Base-by-base conservation (phyloP, 2,797 vertebrate genomes). In the Apogon talboti region DNA sequence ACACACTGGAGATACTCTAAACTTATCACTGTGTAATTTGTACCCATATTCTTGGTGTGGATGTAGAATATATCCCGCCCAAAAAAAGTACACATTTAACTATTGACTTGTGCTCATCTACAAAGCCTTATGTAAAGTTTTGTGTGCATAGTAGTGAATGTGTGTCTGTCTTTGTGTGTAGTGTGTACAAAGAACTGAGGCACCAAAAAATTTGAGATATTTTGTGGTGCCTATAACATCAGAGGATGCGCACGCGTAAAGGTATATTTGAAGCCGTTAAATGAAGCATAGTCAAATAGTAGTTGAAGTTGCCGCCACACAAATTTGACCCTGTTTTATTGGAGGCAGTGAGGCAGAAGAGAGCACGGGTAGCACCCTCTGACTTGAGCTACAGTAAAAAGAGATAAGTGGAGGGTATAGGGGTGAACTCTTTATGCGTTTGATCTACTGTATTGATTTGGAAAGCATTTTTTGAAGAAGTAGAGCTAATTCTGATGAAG, bases 241-340 rank as follows among this genome's bases (percentile, higher is more conserved):
- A 80, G 78, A 87, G 86, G 84, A 86, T 87, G 57, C 72, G 76
- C 53, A 8, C 72, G 78, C 60, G 77, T 91, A 93, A 91, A 93
- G 91, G 82, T 92, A 77, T 90, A 93, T 93, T 94, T 69, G 37
- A 92, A 93, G 90, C 82, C 46, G 88, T 83, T 91, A 91, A 94
- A 93, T 94, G 94, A 94, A 94, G 93, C 91, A 3, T 94, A 86
- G 55, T 28, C 81, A 87, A 87, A 92, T 89, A 77, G 78, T 83
- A 82, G 77, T 76, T 89, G 88, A 93, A 90, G 91, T 81, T 82
- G 88, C 83, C 44, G 77, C 90, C 89, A 92, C 92, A 93, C 84
- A 80, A 88, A 83, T 92, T 93, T 92, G 92, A 93, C 92, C 93
- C 91, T 87, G 83, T 95, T 94, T 93, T 87, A 91, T 56, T 86